Evolutionary conservation across 1,140 invertebrate genomes (phyloP), one percentile per base, ranked within the genome.

Genomic region (Caerostris extrusa): DNA sequence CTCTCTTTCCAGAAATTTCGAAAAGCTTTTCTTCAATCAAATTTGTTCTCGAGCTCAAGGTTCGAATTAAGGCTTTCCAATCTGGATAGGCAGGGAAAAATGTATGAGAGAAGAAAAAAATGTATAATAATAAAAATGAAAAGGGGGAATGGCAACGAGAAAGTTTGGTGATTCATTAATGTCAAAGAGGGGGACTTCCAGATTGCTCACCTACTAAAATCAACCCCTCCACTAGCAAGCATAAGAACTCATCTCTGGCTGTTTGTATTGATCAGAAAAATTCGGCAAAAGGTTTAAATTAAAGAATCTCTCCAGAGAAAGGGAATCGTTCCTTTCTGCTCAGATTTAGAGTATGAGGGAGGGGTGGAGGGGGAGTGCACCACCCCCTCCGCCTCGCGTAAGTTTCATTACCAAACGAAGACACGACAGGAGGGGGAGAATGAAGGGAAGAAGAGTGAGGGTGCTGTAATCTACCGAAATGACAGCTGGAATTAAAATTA

Each of bases 401-500:
- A 93, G 92, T 93, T n/a, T 93, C 92, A 93, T 93, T 93, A 93
- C 92, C 58, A 93, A 64, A 14, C 55, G 53, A 86, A 92, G 91
- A 91, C 90, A 91, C 55, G 61, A 14, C 53, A 58, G 3, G 81
- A 58, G 77, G 14, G n/a, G 12, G 34, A 58, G 8, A n/a, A 17
- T n/a, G 61, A 14, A 55, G 12, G 60, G 90, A 56, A 53, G 64
- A 56, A 53, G 64, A 50, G 19, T 19, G 85, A 82, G 58, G 69
- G 56, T 56, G 56, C 86, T 82, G 92, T 93, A 93, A 93, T 93
- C 92, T 89, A 93, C 92, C 69, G 92, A 93, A 88, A 93, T 93
- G 92, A 93, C 92, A 93, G 92, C 92, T 88, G 92, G 86, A 93
- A 93, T 93, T 93, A 93, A 93, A 93, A 93, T 93, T 93, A 93